Conservation (phyloP, 2,888 invertebrate species). For the Ernsta delagoae region DNA sequence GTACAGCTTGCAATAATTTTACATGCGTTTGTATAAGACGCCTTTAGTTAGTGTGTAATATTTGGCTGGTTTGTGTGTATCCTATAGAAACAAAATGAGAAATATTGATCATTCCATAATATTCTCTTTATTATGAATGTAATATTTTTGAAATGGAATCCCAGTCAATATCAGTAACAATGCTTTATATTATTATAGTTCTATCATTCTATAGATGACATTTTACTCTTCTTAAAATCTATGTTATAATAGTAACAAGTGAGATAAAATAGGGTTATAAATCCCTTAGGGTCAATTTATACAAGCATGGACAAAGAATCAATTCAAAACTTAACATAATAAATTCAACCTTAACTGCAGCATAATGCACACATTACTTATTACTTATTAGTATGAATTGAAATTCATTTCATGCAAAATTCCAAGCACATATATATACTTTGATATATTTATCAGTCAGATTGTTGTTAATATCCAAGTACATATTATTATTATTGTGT, state of each 20-base stretch:
- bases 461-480: not conserved
- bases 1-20: not conserved
- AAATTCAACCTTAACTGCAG: too few species aligned
- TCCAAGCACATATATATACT: not conserved
- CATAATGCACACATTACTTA: too few species aligned
- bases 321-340: too few species aligned
- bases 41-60: slow-evolving; percentile 50
- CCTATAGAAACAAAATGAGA: slow-evolving; percentile 54
- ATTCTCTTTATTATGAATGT: slow-evolving; percentile 52
- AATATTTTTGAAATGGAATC: slow-evolving; percentile 53
- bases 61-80: slow-evolving; percentile 33
- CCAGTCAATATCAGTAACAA: slow-evolving; percentile 57
- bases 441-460: not conserved
- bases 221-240: too few species aligned
- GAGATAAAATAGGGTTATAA: too few species aligned
- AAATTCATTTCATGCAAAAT: not conserved
- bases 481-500: not conserved
- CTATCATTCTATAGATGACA: slow-evolving; percentile 25
- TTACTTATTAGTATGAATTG: too few species aligned
- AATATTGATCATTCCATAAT: slow-evolving; percentile 71
- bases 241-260: too few species aligned
- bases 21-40: not conserved
- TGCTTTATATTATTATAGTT: slow-evolving; percentile 50
- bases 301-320: too few species aligned
- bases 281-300: too few species aligned